Evolutionary conservation across 2,113 vertebrate species (phyloP).

Genomic region (Charina bottae): DNA sequence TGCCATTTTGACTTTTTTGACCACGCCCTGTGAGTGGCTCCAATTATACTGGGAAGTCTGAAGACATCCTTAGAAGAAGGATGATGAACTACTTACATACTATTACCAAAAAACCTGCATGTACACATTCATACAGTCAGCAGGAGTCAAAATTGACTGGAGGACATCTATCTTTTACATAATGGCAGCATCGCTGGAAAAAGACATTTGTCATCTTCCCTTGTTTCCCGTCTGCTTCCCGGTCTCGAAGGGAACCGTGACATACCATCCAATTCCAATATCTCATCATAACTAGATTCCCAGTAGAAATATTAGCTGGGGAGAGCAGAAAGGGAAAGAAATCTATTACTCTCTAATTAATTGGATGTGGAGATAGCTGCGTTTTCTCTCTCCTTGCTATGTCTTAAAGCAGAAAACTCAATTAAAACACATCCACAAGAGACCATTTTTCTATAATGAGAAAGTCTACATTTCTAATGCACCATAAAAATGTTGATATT

Average conservation of each 20-base stretch:
- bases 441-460: constrained; percentile 45
- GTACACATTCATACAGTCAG: background rate
- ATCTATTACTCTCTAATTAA: constrained; percentile 59
- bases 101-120: background rate
- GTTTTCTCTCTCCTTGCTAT: constrained; percentile 38
- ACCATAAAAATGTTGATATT: constrained; percentile 18
- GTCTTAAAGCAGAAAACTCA: constrained; percentile 40
- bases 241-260: background rate
- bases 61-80: too few species aligned
- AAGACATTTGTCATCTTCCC: background rate
- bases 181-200: background rate
- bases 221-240: background rate
- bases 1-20: too few species aligned
- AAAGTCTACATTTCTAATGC: constrained; percentile 25
- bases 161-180: background rate
- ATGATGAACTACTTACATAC: background rate
- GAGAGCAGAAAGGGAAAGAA: constrained; percentile 4
- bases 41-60: too few species aligned
- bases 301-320: constrained; percentile 34
- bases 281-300: constrained; percentile 42
- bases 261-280: background rate
- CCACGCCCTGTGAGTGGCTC: too few species aligned
- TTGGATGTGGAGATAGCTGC: constrained; percentile 16
- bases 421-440: constrained; percentile 45
- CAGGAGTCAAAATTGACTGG: background rate